Evolutionary conservation across 30 jellyfish, hydroid and myxozoan genomes (phyloP), one percentile per base, ranked within the genome.

Genomic region (Aurelia sp.): DNA sequence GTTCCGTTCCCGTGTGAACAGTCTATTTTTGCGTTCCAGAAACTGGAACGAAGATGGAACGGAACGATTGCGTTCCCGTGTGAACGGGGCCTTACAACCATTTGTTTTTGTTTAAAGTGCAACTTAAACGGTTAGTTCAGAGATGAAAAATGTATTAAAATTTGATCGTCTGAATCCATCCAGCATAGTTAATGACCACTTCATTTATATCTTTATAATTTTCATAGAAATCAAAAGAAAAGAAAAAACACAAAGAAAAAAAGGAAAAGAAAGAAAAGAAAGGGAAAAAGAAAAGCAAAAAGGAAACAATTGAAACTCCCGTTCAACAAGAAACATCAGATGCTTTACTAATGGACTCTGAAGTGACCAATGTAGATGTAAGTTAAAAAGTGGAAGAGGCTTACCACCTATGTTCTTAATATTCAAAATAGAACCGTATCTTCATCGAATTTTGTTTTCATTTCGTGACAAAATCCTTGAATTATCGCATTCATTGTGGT

Each of bases 201-300:
- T 7, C 15, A 44, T 44, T 22, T 62, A 58, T 3, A 50, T 31
- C 2, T 62, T 48, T 19, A 10, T 77, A 30, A 22, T 41, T 40
- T 44, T 61, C 21, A 11, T 55, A 88, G 96, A 80, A 88, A 88
- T 13, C 75, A 24, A 78, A 72, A 47, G 82, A 74, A 63, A 84
- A 84, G 82, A 72, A 72, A 89, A 89, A 81, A 78, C 55, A 63
- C 78, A 90, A 82, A 60, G 88, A 82, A 67, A 67, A 44, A 87
- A 89, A 89, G 47, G 91, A 80, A 5, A 82, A 69, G 90, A 89
- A 89, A 47, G 91, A 80, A 1, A 82, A 69, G 88, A 82, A 76
- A 70, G 67, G 66, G 24, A 90, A 80, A 77, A 73, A 79, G 92
- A 72, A 74, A 64, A 80, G 82, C 33, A 89, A 89, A 40, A 80